Base-by-base conservation (phyloP, 2,888 invertebrate species). In the Catocala nupta region DNA sequence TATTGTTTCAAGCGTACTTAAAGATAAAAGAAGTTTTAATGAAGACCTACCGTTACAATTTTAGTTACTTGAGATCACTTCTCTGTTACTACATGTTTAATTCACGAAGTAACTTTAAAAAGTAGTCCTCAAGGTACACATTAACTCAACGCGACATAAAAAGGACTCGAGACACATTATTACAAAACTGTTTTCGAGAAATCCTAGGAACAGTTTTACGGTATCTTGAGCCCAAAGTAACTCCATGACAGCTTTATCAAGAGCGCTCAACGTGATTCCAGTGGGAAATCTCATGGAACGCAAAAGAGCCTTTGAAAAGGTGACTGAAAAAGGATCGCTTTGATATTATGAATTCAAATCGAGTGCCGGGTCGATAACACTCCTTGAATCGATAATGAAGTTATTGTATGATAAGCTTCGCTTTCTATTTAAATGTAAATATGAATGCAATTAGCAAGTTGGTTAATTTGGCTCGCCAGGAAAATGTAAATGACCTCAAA, bases 261-360 rank as follows among this genome's bases (percentile, higher is more conserved):
- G 68, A 73, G 69, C 56, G 64, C 71, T 73, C 65, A 55, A 57
- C 57, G 51, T 60, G 62, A 72, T 73, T 69, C 78, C 73, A 25
- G 36, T 57, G 84, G 84, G 83, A 83, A 81, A 82, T 81, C 71
- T 74, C 66, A 60, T 70, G 73, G 59, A 71, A 70, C 56, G 63
- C 61, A 73, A 74, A 74, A 65, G 71, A 72, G 64, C 54, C 50
- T 74, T 76, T 74, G 61, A 66, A 64, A 73, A 65, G 66, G 62
- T 68, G 63, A 66, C 71, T 73, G 70, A 63, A 74, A 78, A 76
- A 69, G 71, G 71, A 78, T 72, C 69, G 68, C 71, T 73, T 77
- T 73, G 67, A 71, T 59, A 69, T 55, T 65, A 64, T 56, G 70
- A 75, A 78, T 78, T 73, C 59, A 65, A 79, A 80, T 73, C 56